A percentile compares a stretch with the other conserved stretches of the same genome.
These are phyloP conservation scores for Halichondria panicea DNA, from an alignment of 37 sponge, comb jelly and placozoan genomes.

Conservation along the genomic window DNA sequence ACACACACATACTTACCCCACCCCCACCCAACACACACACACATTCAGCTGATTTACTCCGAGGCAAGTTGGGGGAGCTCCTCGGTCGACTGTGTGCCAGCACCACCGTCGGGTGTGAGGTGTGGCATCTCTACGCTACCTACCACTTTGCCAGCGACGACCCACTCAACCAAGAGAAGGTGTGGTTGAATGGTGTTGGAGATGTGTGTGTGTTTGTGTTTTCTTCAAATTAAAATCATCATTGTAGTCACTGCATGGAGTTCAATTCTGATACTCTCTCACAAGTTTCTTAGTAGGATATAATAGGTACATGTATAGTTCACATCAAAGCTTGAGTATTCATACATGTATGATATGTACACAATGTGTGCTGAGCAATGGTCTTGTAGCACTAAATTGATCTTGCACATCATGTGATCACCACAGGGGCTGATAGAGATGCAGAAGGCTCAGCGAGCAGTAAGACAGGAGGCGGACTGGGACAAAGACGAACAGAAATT, in stretches of 20 bases:
- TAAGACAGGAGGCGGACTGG: constrained; percentile 45
- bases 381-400: too few relatives aligned
- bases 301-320: too few relatives aligned
- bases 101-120: constrained; percentile 29
- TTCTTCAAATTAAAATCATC: too few relatives aligned
- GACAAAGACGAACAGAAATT: constrained; percentile 39
- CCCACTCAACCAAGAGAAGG: constrained; percentile 52
- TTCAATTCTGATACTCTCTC: too few relatives aligned
- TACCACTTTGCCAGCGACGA: constrained; percentile 53
- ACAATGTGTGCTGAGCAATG: too few relatives aligned
- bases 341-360: too few relatives aligned
- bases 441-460: constrained; percentile 64
- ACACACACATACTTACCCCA: background rate
- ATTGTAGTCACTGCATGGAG: too few relatives aligned
- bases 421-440: constrained; percentile 70
- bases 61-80: constrained; percentile 48
- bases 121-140: constrained; percentile 64
- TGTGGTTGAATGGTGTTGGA: too few relatives aligned
- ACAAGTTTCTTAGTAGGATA: too few relatives aligned
- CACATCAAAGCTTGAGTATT: too few relatives aligned
- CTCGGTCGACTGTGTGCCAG: constrained; percentile 37
- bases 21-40: background rate
- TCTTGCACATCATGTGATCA: too few relatives aligned
- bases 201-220: too few relatives aligned
- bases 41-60: constrained; percentile 28